A percentile compares a stretch with the other conserved stretches of the same genome.
Evolutionary conservation across 2,113 vertebrate genomes (phyloP).

Genomic region (Platysteira castanea): DNA sequence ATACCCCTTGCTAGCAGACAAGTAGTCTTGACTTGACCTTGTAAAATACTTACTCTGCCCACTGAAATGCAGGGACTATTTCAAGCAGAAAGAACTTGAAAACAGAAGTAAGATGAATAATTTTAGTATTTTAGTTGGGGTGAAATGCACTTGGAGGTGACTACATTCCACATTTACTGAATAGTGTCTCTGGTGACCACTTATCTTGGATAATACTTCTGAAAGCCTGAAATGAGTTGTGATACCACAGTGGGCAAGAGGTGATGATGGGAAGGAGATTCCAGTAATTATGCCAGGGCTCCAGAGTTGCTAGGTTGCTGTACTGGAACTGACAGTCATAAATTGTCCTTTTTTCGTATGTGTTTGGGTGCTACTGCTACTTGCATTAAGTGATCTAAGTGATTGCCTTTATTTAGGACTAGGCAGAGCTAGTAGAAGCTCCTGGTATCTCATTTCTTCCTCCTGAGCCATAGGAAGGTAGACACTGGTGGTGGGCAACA

Average conservation of each 20-base stretch:
- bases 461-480: not conserved
- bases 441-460: not conserved
- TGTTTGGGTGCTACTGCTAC: not conserved
- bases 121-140: not conserved
- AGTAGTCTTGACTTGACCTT: not conserved
- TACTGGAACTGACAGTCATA: not conserved
- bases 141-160: not conserved
- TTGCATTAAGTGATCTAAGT: not conserved
- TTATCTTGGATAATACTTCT: not conserved
- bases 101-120: not conserved
- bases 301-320: not conserved
- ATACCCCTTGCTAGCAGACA: not conserved
- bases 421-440: not conserved
- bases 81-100: not conserved
- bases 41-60: not conserved
- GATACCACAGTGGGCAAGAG: not conserved
- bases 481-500: not conserved
- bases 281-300: not conserved
- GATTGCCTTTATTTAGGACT: not conserved
- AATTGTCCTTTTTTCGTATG: not conserved
- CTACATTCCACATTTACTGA: not conserved
- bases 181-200: not conserved
- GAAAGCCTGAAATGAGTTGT: not conserved
- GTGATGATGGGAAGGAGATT: not conserved
- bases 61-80: not conserved